These are phyloP conservation scores for Parnassius orleans DNA, from an alignment of 2,888 invertebrate species.

Conservation along the genomic window DNA sequence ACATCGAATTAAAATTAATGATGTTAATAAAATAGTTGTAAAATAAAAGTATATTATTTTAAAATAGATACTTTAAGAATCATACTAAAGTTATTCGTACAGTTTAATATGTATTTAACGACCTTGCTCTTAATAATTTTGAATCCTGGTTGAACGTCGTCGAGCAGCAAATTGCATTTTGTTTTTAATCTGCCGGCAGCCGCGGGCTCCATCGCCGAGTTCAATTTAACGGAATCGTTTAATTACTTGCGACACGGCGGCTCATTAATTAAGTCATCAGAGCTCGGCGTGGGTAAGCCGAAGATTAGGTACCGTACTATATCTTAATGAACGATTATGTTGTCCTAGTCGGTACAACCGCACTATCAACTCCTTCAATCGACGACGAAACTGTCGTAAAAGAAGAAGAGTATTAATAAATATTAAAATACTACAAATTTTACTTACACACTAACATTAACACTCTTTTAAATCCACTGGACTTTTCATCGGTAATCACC, in stretches of 20 bases:
- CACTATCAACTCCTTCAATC: constrained; percentile 31
- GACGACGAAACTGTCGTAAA: not conserved
- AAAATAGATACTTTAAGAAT: constrained; percentile 1
- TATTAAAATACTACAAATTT: too few relatives aligned
- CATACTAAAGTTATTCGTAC: not conserved
- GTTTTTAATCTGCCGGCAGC: constrained; percentile 68
- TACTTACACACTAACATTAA: too few relatives aligned
- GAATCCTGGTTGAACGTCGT: constrained; percentile 43
- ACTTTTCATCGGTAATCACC: too few relatives aligned
- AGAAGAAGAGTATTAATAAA: too few relatives aligned
- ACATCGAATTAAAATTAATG: not conserved
- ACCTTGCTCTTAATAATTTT: constrained; percentile 43
- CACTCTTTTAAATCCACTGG: too few relatives aligned
- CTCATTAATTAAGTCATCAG: constrained; percentile 80
- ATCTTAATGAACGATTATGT: constrained; percentile 62
- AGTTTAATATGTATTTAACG: constrained; percentile 23
- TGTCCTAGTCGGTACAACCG: constrained; percentile 36
- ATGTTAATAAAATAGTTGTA: not conserved
- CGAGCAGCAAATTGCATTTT: constrained; percentile 66
- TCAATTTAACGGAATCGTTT: constrained; percentile 74
- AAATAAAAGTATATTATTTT: not conserved
- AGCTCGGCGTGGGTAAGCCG: constrained; percentile 58
- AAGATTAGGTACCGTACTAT: constrained; percentile 64
- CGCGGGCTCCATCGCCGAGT: constrained; percentile 62
- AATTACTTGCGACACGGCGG: constrained; percentile 75